These are phyloP conservation scores for Geopemphigus sp. DNA, from an alignment of 1,140 invertebrate genomes.

Conservation along the genomic window DNA sequence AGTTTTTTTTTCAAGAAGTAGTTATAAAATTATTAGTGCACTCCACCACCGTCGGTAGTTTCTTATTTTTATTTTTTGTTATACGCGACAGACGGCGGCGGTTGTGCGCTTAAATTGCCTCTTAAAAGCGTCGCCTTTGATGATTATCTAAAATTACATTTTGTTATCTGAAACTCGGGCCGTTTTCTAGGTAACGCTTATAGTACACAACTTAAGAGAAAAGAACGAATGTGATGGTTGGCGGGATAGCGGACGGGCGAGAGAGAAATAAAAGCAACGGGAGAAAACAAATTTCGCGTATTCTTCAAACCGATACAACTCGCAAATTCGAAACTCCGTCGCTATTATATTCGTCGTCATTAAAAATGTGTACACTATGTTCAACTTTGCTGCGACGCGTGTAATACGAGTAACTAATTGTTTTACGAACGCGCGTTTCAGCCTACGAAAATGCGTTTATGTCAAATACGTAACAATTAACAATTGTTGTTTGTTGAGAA, in stretches of 20 bases:
- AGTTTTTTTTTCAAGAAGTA: neutral
- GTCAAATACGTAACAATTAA: neutral
- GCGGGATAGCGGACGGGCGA: too few species aligned
- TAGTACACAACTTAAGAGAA: neutral
- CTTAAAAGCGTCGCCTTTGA: slow-evolving; percentile 47
- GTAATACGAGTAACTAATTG: neutral
- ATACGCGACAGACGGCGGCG: neutral
- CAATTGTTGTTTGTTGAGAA: neutral
- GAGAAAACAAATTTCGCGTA: slow-evolving; percentile 17
- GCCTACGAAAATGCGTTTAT: neutral
- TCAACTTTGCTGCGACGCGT: neutral
- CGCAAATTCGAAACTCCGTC: neutral
- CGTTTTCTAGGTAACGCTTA: slow-evolving; percentile 40
- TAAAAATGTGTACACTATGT: neutral
- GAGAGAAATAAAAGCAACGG: neutral
- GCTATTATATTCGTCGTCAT: neutral
- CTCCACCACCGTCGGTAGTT: neutral
- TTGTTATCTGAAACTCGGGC: slow-evolving; percentile 44
- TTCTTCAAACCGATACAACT: neutral
- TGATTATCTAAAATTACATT: slow-evolving; percentile 50
- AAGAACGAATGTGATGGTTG: neutral
- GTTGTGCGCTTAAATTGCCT: slow-evolving; percentile 44
- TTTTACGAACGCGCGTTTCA: neutral
- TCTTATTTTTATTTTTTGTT: neutral
- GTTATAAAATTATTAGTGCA: slow-evolving; percentile 22